phyloP scores from a whole-genome alignment of 1,140 invertebrate species.

The Drosophila sp. region DNA sequence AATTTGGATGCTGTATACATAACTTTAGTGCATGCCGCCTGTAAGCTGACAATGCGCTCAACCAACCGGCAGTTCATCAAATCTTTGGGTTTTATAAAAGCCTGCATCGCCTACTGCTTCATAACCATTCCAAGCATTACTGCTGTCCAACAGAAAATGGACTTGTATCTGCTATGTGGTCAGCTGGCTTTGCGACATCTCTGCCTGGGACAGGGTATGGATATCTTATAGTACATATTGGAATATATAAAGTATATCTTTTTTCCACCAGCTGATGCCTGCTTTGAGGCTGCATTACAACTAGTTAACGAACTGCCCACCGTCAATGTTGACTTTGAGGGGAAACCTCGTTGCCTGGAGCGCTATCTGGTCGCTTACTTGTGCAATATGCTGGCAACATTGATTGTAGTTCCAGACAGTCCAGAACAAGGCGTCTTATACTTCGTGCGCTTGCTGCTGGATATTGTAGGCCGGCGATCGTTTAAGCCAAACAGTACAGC shows the following conservation, averaged over 20 bases:
- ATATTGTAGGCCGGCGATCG: conserved; percentile 89
- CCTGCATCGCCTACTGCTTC: conserved; percentile 97
- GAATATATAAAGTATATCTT: conserved; percentile 58
- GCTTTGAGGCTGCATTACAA: conserved; percentile 94
- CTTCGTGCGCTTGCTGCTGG: conserved; percentile 90
- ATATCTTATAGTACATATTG: background rate
- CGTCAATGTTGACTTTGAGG: conserved; percentile 90
- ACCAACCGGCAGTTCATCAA: conserved; percentile 91
- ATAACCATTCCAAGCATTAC: conserved; percentile 97
- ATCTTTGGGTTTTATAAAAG: conserved; percentile 90
- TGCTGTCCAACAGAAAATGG: conserved; percentile 90
- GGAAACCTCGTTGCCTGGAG: conserved; percentile 90
- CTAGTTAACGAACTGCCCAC: conserved; percentile 92
- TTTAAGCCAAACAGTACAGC: conserved; percentile 87
- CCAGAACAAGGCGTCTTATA: conserved; percentile 93
- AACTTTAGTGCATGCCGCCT: conserved; percentile 94
- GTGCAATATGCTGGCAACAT: conserved; percentile 92
- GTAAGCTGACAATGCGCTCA: conserved; percentile 91
- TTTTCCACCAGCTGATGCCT: conserved; percentile 91
- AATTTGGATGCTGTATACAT: conserved; percentile 95
- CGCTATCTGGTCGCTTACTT: conserved; percentile 90
- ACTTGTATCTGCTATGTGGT: conserved; percentile 94
- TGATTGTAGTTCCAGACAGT: conserved; percentile 95
- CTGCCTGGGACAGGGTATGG: conserved; percentile 91
- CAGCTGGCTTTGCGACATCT: conserved; percentile 95